Base-by-base conservation (phyloP, 1,140 invertebrate genomes). In the Bactericera cockerelli region DNA sequence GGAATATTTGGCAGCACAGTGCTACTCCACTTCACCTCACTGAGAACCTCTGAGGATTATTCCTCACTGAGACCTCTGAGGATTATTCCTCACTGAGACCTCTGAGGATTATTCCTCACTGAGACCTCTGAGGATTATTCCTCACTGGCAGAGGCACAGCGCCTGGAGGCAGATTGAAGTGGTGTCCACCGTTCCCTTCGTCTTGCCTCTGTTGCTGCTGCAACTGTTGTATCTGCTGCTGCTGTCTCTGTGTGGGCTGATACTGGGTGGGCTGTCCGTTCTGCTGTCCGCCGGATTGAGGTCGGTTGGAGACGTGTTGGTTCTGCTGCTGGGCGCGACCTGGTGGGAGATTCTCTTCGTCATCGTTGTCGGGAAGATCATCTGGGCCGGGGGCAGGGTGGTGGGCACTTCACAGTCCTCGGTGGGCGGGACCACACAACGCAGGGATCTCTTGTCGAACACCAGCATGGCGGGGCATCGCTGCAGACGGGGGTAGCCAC, bases 391-490 rank as follows among this genome's bases (percentile, higher is more conserved):
- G 76, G 14, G 81, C 70, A 1, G 80, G 80, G 86, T 87, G 31
- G 84, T 83, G 0, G 86, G 86, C 1, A 87, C 76, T 63, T 89
- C 86, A 65, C 86, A 91, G 63, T 91, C 88, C 65, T 89, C 88
- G 25, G 89, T 90, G 1, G 88, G 87, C 4, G 88, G 87, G 1
- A 89, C 86, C 1, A 90, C 88, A 70, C 90, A 93, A 60, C 88
- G 76, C 59, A 89, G 70, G 0, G 86, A 85, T 55, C 83, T 76
- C 63, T 86, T 80, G 73, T 92, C 89, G 71, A 93, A 92, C 1
- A 92, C 89, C 61, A 93, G 70, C 81, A 89, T 90, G 25, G 89
- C 89, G 0, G 89, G 88, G 70, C 89, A 92, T 42, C 89, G 75
- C 68, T 92, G 88, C 0, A 93, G 79, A 63, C 89, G 81, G 19